A percentile compares a stretch with the other conserved stretches of the same genome.
phyloP scores from a whole-genome alignment of 2,888 invertebrate genomes.

The Lithophane semibrunnea region DNA sequence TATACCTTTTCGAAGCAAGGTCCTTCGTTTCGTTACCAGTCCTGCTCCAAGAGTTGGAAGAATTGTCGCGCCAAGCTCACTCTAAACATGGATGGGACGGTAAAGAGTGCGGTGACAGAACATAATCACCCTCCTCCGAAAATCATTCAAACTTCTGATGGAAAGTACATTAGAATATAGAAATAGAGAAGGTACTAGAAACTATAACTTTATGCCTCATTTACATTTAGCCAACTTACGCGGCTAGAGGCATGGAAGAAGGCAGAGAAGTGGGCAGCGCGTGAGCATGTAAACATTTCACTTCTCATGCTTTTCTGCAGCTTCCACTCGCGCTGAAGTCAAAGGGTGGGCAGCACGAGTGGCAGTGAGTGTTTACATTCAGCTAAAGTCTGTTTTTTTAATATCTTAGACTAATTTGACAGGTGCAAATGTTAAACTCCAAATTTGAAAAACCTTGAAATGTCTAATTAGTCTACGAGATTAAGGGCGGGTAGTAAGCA shows the following conservation, averaged over 20 bases:
- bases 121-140: conserved; percentile 70
- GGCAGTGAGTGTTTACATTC: too few relatives aligned
- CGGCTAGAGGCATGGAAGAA: too few relatives aligned
- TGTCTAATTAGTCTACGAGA: too few relatives aligned
- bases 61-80: conserved; percentile 67
- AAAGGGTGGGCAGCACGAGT: not conserved
- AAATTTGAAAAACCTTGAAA: too few relatives aligned
- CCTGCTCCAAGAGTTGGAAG: conserved; percentile 59
- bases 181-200: not conserved
- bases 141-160: conserved; percentile 31
- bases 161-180: conserved; percentile 32
- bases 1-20: conserved; percentile 64
- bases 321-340: not conserved
- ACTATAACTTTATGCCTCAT: not conserved
- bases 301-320: not conserved
- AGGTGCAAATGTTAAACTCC: too few relatives aligned
- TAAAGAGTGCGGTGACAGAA: conserved; percentile 47
- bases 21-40: conserved; percentile 39
- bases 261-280: not conserved
- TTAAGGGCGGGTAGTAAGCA: too few relatives aligned
- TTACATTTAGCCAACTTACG: not conserved
- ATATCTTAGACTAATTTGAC: too few relatives aligned
- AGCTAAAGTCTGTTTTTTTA: not conserved
- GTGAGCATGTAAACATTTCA: not conserved
- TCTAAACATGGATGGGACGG: conserved; percentile 56